A percentile compares a stretch with the other conserved stretches of the same genome.
phyloP scores from a whole-genome alignment of 2,113 vertebrate genomes.

The Sebastes fasciatus region DNA sequence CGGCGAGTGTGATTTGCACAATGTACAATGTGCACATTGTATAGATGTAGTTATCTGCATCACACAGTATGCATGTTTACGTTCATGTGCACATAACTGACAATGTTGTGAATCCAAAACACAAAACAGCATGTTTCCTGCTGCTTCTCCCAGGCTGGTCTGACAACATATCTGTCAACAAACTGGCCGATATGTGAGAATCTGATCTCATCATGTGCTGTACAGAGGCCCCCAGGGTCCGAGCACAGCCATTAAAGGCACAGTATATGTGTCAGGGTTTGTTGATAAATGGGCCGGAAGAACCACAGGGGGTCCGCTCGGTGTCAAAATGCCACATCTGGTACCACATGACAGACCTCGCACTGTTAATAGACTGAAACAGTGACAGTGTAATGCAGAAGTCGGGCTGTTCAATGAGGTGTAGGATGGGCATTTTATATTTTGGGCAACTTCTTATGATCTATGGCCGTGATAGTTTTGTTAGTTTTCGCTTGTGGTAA shows the following conservation, averaged over 20 bases:
- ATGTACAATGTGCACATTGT: conserved; percentile 2
- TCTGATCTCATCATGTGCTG: conserved; percentile 56
- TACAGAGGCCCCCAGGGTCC: conserved; percentile 37
- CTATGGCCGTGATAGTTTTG: neutral
- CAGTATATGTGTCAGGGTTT: conserved; percentile 49
- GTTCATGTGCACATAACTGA: conserved; percentile 14
- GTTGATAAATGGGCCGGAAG: conserved; percentile 59
- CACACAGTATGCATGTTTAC: neutral
- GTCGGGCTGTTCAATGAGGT: neutral
- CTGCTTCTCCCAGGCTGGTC: conserved; percentile 25
- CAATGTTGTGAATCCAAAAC: conserved; percentile 23
- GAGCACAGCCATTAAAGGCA: conserved; percentile 31
- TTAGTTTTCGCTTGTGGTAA: neutral
- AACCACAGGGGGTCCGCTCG: conserved; percentile 42
- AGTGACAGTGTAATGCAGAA: neutral
- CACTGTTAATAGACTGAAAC: conserved; percentile 22
- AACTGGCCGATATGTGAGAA: conserved; percentile 34
- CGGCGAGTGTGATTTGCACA: neutral
- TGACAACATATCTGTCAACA: conserved; percentile 56
- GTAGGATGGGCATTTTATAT: neutral
- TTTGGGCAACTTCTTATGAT: neutral
- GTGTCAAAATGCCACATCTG: conserved; percentile 54
- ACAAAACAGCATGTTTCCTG: neutral
- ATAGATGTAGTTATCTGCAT: neutral
- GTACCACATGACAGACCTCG: conserved; percentile 31